Conservation (phyloP, 64 coral and sea anemone genomes). For the Actinia equina region DNA sequence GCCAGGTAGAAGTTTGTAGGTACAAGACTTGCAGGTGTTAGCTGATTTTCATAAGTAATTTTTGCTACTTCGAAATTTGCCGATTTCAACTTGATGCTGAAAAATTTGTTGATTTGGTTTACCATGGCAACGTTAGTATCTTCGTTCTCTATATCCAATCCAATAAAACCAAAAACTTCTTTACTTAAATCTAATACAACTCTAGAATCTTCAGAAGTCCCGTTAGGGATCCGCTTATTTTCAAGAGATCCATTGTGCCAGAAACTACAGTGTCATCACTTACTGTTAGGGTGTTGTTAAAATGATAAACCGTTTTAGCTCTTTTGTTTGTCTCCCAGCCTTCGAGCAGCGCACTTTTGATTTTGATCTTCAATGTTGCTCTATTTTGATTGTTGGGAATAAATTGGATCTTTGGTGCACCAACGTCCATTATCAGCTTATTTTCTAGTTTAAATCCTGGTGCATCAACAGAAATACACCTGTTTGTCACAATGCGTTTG, state of each 20-base stretch:
- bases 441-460: conserved; percentile 1
- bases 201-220: conserved; percentile 27
- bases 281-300: conserved; percentile 14
- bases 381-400: conserved; percentile 43
- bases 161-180: conserved; percentile 18
- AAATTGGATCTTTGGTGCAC: conserved; percentile 31
- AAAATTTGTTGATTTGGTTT: conserved; percentile 27
- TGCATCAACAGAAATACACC: background rate
- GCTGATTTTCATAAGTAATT: conserved; percentile 33
- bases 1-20: conserved; percentile 39
- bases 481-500: background rate
- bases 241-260: conserved; percentile 27
- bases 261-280: background rate
- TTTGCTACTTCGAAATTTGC: conserved; percentile 32
- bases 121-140: background rate
- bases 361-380: conserved; percentile 41
- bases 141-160: background rate
- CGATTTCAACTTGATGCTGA: conserved; percentile 15
- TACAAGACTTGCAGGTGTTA: conserved; percentile 37
- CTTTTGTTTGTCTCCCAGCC: too few species aligned
- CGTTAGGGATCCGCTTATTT: conserved; percentile 9
- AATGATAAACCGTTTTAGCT: too few species aligned
- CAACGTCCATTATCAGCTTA: conserved; percentile 20
- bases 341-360: conserved; percentile 7
- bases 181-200: conserved; percentile 49